These are phyloP conservation scores for Mionectes macconnelli DNA, from an alignment of 2,113 vertebrate species.

Conservation along the genomic window DNA sequence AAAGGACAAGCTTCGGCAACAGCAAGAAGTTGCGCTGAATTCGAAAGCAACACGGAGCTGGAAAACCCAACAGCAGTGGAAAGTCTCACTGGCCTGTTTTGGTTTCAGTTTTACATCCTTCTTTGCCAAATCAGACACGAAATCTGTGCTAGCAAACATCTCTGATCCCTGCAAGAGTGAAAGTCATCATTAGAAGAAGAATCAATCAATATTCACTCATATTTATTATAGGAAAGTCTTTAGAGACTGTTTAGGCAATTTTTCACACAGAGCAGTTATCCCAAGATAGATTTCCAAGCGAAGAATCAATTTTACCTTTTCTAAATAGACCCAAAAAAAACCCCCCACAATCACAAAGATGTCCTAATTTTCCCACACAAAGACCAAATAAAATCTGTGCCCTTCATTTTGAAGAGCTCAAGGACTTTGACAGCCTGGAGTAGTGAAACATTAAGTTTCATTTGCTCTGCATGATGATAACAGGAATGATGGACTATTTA, in stretches of 20 bases:
- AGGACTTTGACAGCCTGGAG: not conserved
- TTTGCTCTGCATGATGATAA: not conserved
- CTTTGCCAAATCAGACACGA: not conserved
- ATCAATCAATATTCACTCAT: not conserved
- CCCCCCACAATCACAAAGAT: not conserved
- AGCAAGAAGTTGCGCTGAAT: not conserved
- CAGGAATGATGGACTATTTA: not conserved
- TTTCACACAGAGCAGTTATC: not conserved
- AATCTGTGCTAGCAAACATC: not conserved
- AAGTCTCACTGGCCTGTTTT: not conserved
- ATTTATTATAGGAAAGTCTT: not conserved
- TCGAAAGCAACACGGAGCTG: not conserved
- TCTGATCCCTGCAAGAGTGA: not conserved
- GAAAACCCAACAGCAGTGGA: not conserved
- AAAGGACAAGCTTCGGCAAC: not conserved
- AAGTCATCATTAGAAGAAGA: not conserved
- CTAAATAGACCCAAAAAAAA: not conserved
- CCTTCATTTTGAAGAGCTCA: not conserved
- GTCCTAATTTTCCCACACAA: not conserved
- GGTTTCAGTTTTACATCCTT: not conserved
- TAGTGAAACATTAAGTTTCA: not conserved
- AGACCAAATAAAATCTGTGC: not conserved
- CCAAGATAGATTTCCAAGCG: not conserved
- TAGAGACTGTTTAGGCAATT: not conserved
- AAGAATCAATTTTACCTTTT: not conserved